phyloP scores from a whole-genome alignment of 1,140 invertebrate species.

The Drosophila biarmipes region DNA sequence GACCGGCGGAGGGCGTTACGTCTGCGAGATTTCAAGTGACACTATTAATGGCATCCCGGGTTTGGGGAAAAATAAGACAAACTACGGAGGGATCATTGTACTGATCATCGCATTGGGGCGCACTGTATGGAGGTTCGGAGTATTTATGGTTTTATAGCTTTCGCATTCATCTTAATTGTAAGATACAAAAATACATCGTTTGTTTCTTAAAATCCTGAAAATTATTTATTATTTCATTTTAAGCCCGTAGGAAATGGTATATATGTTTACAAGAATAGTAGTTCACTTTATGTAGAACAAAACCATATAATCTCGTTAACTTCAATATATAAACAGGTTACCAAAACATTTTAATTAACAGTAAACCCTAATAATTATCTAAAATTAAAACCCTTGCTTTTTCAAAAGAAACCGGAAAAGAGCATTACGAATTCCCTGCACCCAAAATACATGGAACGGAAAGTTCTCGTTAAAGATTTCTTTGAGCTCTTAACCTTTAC shows the following conservation, averaged over 20 bases:
- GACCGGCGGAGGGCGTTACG: constrained; percentile 9
- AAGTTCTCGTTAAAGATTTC: not conserved
- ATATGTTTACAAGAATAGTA: not conserved
- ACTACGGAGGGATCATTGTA: not conserved
- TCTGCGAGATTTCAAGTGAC: constrained; percentile 4
- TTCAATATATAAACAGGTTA: too few relatives aligned
- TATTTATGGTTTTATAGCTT: not conserved
- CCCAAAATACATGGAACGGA: too few relatives aligned
- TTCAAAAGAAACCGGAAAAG: not conserved
- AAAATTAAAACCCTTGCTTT: not conserved
- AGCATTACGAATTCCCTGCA: constrained; percentile 10
- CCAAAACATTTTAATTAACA: too few relatives aligned
- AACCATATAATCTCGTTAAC: too few relatives aligned
- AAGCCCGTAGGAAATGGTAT: too few relatives aligned
- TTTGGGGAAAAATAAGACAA: not conserved
- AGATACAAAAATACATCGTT: too few relatives aligned
- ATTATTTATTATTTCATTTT: too few relatives aligned
- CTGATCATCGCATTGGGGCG: not conserved
- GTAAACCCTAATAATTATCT: too few relatives aligned
- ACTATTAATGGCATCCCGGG: constrained; percentile 2
- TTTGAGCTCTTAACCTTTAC: constrained; percentile 30
- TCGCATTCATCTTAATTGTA: not conserved
- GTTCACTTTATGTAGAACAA: too few relatives aligned
- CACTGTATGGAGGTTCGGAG: too few relatives aligned
- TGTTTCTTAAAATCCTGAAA: too few relatives aligned